These are phyloP conservation scores for Willisornis vidua DNA, from an alignment of 2,113 vertebrate species.

Conservation along the genomic window DNA sequence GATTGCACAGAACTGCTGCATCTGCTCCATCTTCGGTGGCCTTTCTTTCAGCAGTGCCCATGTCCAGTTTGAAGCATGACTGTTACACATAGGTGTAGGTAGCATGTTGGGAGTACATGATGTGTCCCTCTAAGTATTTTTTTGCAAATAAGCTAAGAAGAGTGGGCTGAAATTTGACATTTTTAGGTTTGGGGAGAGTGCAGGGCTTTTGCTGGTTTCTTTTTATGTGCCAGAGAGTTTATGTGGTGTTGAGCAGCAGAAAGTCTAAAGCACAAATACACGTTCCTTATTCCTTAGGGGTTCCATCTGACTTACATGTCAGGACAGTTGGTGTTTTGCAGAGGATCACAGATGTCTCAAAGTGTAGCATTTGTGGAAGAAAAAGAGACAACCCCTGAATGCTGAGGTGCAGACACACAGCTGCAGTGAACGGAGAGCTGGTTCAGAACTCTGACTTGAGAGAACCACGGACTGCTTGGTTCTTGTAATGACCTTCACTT, in stretches of 20 bases:
- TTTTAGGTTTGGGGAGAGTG: background rate
- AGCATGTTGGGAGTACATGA: background rate
- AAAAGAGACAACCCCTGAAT: background rate
- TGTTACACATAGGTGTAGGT: fast-evolving
- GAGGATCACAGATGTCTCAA: background rate
- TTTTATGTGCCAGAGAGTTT: background rate
- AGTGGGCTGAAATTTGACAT: background rate
- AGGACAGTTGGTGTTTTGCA: background rate
- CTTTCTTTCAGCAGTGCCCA: background rate
- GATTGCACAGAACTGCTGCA: background rate
- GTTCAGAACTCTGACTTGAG: background rate
- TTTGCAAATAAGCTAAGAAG: background rate
- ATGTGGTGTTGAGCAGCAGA: background rate
- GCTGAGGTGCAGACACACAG: background rate
- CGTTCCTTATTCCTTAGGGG: background rate
- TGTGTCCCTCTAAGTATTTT: background rate
- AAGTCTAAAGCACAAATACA: background rate
- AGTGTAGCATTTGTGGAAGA: background rate
- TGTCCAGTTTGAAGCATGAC: background rate
- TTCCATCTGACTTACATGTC: background rate
- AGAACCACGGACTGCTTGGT: background rate
- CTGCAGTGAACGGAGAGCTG: background rate
- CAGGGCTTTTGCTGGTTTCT: background rate
- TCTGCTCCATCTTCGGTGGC: background rate
- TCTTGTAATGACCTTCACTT: background rate